Percentiles rank a stretch among this genome's conserved stretches.
phyloP scores from a whole-genome alignment of 2,888 invertebrate species.

The Tholera decimalis region DNA sequence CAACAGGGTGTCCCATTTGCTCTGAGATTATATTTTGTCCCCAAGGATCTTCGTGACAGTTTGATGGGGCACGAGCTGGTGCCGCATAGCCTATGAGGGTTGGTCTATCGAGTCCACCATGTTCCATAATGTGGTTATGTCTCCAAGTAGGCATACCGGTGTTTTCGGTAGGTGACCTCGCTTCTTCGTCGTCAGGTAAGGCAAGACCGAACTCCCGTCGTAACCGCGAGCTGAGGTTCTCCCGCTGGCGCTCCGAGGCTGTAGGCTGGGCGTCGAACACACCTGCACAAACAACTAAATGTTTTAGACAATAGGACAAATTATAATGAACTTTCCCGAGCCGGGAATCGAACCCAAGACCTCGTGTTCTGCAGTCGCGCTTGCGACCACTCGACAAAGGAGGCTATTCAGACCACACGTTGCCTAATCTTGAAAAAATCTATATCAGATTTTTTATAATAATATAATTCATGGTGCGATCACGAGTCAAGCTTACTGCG shows the following conservation, averaged over 20 bases:
- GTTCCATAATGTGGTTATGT: slow-evolving; percentile 43
- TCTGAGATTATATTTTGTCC: slow-evolving; percentile 37
- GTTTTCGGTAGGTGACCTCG: slow-evolving; percentile 87
- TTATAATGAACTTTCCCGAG: slow-evolving; percentile 12
- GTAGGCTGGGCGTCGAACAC: slow-evolving; percentile 97
- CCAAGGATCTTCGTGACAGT: slow-evolving; percentile 48
- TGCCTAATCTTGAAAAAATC: neutral
- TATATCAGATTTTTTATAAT: neutral
- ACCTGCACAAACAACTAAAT: slow-evolving; percentile 80
- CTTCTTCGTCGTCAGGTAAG: slow-evolving; percentile 93
- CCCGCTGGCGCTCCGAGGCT: slow-evolving; percentile 96
- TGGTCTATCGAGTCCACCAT: slow-evolving; percentile 20
- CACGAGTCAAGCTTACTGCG: slow-evolving; percentile 5
- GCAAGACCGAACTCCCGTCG: slow-evolving; percentile 95
- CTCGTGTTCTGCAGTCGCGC: too few relatives aligned
- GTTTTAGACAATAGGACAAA: slow-evolving; percentile 33
- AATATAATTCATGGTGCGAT: neutral
- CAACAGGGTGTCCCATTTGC: slow-evolving; percentile 44
- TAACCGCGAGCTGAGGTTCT: slow-evolving; percentile 96
- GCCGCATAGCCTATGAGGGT: slow-evolving; percentile 1
- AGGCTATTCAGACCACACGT: too few relatives aligned
- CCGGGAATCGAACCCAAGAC: too few relatives aligned
- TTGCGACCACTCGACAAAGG: too few relatives aligned
- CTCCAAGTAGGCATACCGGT: slow-evolving; percentile 67
- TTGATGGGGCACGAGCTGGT: slow-evolving; percentile 7